Base-by-base conservation (phyloP, 2,113 vertebrate genomes). In the Barbus barbus region DNA sequence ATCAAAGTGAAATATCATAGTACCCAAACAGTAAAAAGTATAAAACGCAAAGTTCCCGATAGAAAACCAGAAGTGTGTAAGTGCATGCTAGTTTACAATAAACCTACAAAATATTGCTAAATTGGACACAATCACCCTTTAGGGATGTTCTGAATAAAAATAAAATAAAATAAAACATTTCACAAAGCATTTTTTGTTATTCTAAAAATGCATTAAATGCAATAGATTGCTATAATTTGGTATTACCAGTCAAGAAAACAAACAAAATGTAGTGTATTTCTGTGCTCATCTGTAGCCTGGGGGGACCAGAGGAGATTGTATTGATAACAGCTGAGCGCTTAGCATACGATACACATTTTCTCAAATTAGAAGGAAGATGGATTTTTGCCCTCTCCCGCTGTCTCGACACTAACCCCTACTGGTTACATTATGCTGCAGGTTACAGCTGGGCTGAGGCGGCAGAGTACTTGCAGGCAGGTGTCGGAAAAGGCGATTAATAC, bases 361-460 rank as follows among this genome's bases (percentile, higher is more conserved):
- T 80, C 58, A 83, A 81, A 85, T 87, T 81, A 87, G 83, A 73
- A 75, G 56, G 12, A 51, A 41, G 61, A 85, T 83, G 74, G 86
- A 87, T 85, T 87, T 85, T 76, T 79, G 58, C 20, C 80, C 82
- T 83, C 73, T 84, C 80, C 13, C n/a, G 1, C 63, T 82, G 86
- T 26, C 56, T 73, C 61, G 31, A 38, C 80, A 48, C 74, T 69
- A 76, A 31, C 75, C 56, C 56, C 74, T 61, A 75, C 41, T 38
- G 36, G 56, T 26, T 72, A 73, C 51, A 41, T 46, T 46, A 79
- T 46, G 38, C n/a, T 24, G 53, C 9, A 51, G 51, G 58, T 85
- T 80, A 53, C 75, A 33, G 36, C 76, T 83, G 46, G 44, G 28
- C 73, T 60, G 41, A 51, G 31, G 73, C 51, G 31, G 58, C 51